Evolutionary conservation across 2,797 vertebrate species (phyloP), one percentile per base, ranked within the genome.

Genomic region (Coregonus ussuriensis): DNA sequence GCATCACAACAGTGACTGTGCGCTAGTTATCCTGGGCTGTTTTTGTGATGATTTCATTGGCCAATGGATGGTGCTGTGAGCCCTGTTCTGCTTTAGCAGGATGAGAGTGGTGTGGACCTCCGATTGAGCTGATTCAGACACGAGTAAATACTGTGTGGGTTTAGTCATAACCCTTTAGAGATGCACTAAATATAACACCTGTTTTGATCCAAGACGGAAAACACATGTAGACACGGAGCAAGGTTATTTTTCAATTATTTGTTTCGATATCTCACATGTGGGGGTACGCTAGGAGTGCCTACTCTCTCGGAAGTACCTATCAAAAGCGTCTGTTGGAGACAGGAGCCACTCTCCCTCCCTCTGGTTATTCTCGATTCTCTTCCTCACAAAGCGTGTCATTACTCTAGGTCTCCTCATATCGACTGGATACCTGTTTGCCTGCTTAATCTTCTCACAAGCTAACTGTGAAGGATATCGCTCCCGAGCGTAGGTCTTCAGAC

Each of bases 61-160:
- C 65, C 81, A 83, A 79, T 52, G 81, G 72, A 81, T 79, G 82
- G 74, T 59, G 73, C 47, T 82, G 77, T 75, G 81, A 67, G 21
- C 51, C 76, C 15, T 76, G 70, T 37, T 14, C 35, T 78, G 82
- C 70, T 37, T 29, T n/a, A 74, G 72, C 9, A 31, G 53, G 59
- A 37, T 18, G 31, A 54, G 4, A 16, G 21, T 15, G 51, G 41
- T 71, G 41, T 47, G 41, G 41, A 18, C 18, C 15, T 59, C 6
- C 6, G 2, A 21, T n/a, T 56, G 53, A 56, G 53, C 53, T 21
- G 56, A 62, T 62, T 62, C 15, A 62, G n/a, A 62, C 56, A 21
- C 6, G 15, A 62, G 56, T 47, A 3, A 47, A 47, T 9, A 47
- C 9, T 47, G 41, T 47, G 41, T 13, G 41, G 41, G 41, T 47